Evolutionary conservation across 2,888 invertebrate genomes (phyloP), one percentile per base, ranked within the genome.

Genomic region (Colletes collaris): DNA sequence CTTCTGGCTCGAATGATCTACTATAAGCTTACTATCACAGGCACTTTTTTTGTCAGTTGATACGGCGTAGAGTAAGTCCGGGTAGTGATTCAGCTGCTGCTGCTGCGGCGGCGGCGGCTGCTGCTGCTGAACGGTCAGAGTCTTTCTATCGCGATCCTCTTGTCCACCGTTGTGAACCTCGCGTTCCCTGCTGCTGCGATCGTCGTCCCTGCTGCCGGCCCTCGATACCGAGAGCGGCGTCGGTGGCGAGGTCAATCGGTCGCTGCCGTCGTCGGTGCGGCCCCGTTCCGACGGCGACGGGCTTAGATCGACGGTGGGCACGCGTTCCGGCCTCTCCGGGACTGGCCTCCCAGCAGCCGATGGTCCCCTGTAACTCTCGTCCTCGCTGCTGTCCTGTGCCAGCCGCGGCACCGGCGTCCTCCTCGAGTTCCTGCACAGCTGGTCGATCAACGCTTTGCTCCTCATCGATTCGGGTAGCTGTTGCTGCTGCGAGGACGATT

Each of bases 371-470:
- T 92, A 92, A 79, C 93, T 93, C 86, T 94, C 94, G 86, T 94
- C 94, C 81, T 94, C 94, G 75, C 94, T 93, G 87, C 93, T 94
- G 76, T 92, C 91, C 83, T 92, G 92, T 44, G 91, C 87, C 63
- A 91, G 84, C 82, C 94, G 93, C 19, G 94, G 93, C 72, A 94
- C 88, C 11, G 94, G 94, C 75, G 94, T 94, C 55, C 94, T 92
- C 86, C 94, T 93, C 82, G 94, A 95, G 90, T 95, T 95, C 84
- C 95, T 94, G 86, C 95, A 95, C 71, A 96, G 93, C 90, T 96
- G 96, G 86, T 96, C 96, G 84, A 96, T 93, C 86, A 96, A 93
- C 10, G 95, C 95, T 92, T 95, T 95, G 93, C 95, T 94, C 75
- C 94, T 94, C 93, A 94, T 94, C 83, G 94, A 93, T 83, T 94